Base-by-base conservation (phyloP, 2,888 invertebrate genomes). In the Philonicus albiceps region DNA sequence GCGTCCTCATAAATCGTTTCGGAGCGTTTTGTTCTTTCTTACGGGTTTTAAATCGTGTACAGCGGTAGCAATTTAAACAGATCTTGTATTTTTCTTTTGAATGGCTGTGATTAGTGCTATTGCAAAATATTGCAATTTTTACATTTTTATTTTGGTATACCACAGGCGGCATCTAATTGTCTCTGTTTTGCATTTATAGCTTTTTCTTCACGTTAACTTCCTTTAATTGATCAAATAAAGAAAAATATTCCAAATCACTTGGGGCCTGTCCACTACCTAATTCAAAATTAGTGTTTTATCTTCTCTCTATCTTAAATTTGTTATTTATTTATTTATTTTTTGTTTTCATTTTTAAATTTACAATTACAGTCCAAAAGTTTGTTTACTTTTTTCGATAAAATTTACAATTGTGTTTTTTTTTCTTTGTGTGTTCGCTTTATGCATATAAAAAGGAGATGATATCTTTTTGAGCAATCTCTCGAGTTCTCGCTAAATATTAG, bases 361-460 rank as follows among this genome's bases (percentile, higher is more conserved):
- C 64, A 64, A 64, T 64, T 53, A 64, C 64, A 64, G 64, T 64
- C 64, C 64, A 64, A 64, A 64, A 27, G 64, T 64, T 64, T 27
- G 11, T 64, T 53, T 53, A 19, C 53, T 81, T 53, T 83, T 84
- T 84, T 43, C 55, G 30, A 73, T 84, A 73, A 84, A 84, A 86
- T 85, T 87, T 80, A 78, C 75, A 64, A 37, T 84, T 43, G 40
- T 43, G 16, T 43, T 13, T 43, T 40, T 37, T 43, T 43, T 43
- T 80, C 43, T 87, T 86, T 83, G 30, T 85, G 74, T 85, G 34
- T 64, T 64, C 64, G 64, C 11, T 64, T 64, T 64, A 64, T 64
- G 64, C 64, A 64, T 64, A 64, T 85, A 85, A 49, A 85, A 85
- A 85, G 75, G 31, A 85, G 27, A 76, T 84, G 64, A 64, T 64